phyloP scores from a whole-genome alignment of 1,140 invertebrate genomes.

The Aphelenchoides fujianensis region DNA sequence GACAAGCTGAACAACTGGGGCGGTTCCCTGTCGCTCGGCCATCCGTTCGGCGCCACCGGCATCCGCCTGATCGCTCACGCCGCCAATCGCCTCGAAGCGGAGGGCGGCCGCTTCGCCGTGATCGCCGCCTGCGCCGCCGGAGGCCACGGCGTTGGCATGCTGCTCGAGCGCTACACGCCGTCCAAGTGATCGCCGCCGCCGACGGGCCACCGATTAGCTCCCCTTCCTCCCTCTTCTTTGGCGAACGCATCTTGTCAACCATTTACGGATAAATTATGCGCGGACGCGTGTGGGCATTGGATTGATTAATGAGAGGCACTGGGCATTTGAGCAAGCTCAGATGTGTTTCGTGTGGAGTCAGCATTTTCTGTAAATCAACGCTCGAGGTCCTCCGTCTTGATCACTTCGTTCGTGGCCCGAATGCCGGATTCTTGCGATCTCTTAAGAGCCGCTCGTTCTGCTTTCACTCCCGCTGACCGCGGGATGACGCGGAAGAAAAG shows the following conservation, averaged over 20 bases:
- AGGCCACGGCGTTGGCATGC: constrained; percentile 82
- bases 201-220: not conserved
- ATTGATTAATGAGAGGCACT: too few relatives aligned
- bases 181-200: constrained; percentile 9
- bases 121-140: constrained; percentile 98
- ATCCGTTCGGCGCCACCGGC: constrained; percentile 97
- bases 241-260: not conserved
- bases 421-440: too few relatives aligned
- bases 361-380: too few relatives aligned
- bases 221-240: not conserved
- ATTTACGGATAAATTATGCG: constrained; percentile 1
- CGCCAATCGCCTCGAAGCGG: constrained; percentile 75
- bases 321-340: too few relatives aligned
- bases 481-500: too few relatives aligned
- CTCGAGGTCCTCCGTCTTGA: too few relatives aligned
- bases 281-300: too few relatives aligned
- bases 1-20: constrained; percentile 96
- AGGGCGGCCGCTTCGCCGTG: constrained; percentile 80
- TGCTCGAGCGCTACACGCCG: constrained; percentile 70
- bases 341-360: too few relatives aligned
- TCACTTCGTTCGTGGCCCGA: too few relatives aligned
- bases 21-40: constrained; percentile 92
- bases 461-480: too few relatives aligned
- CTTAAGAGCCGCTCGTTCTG: too few relatives aligned
- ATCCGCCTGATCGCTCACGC: constrained; percentile 75